phyloP scores from a whole-genome alignment of 2,797 vertebrate species.

The Brachyalestes nurse region DNA sequence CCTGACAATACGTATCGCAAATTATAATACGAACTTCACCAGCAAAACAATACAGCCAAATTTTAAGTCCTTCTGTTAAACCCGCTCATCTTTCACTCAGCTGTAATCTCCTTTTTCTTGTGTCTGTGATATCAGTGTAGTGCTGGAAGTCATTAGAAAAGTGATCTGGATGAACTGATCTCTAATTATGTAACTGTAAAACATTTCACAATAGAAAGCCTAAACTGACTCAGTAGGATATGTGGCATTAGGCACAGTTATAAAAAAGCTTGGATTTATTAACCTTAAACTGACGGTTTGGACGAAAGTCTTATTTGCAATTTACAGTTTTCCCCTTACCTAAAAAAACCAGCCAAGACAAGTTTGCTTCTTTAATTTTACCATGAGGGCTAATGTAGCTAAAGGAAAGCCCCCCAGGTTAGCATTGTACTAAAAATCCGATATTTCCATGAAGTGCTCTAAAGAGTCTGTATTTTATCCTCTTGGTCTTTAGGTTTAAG shows the following conservation, averaged over 20 bases:
- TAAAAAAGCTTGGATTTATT: background rate
- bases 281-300: no score
- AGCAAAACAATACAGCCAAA: background rate
- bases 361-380: no score
- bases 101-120: background rate
- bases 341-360: no score
- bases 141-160: background rate
- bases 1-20: no score
- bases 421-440: no score
- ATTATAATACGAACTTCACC: no score
- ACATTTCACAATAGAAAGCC: no score
- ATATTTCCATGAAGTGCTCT: background rate
- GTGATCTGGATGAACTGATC: background rate
- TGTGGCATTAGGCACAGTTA: background rate
- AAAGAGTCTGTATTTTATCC: background rate
- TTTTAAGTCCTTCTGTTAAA: no score
- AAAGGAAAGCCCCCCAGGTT: no score
- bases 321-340: no score
- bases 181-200: background rate
- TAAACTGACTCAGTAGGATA: background rate
- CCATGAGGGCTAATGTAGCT: no score
- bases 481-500: conserved; percentile 80
- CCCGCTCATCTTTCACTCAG: background rate
- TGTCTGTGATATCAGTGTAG: background rate
- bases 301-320: no score